Evolutionary conservation across 2,113 vertebrate genomes (phyloP).

Genomic region (Mustela nigripes): DNA sequence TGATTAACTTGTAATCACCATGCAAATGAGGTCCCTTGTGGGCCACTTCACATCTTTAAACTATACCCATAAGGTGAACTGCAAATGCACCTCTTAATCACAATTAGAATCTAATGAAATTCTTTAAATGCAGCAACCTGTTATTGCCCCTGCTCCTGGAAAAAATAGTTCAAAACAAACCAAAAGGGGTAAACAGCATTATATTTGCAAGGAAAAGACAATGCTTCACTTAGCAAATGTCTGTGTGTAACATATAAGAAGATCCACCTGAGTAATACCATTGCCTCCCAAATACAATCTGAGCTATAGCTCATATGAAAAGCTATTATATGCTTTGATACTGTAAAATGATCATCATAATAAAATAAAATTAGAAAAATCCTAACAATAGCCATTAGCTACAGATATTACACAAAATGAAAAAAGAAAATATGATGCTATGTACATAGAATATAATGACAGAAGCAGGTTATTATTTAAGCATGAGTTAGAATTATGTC

Average conservation of each 20-base stretch:
- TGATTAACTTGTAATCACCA: constrained; percentile 76
- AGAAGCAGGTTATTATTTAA: background rate
- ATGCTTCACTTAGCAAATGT: background rate
- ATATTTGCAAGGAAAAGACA: constrained; percentile 16
- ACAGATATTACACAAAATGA: background rate
- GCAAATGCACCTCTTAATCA: constrained; percentile 67
- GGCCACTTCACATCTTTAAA: constrained; percentile 77
- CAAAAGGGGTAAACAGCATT: background rate
- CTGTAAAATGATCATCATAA: background rate
- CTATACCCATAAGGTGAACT: constrained; percentile 72
- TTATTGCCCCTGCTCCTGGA: constrained; percentile 38
- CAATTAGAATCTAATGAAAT: constrained; percentile 74
- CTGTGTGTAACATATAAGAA: background rate
- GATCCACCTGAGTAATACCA: background rate
- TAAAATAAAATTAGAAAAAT: constrained; percentile 36
- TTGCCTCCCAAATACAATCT: background rate
- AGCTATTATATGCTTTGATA: background rate
- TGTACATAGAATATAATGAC: background rate
- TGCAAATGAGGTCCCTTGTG: constrained; percentile 77
- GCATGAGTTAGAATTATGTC: background rate
- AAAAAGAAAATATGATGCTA: background rate
- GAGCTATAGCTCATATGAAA: background rate
- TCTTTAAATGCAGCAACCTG: constrained; percentile 58
- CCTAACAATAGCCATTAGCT: background rate
- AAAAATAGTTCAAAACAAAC: constrained; percentile 26